A percentile compares a stretch with the other conserved stretches of the same genome.
Conservation (phyloP, 2,113 vertebrate genomes). For the Oreochromis tanganicae region DNA sequence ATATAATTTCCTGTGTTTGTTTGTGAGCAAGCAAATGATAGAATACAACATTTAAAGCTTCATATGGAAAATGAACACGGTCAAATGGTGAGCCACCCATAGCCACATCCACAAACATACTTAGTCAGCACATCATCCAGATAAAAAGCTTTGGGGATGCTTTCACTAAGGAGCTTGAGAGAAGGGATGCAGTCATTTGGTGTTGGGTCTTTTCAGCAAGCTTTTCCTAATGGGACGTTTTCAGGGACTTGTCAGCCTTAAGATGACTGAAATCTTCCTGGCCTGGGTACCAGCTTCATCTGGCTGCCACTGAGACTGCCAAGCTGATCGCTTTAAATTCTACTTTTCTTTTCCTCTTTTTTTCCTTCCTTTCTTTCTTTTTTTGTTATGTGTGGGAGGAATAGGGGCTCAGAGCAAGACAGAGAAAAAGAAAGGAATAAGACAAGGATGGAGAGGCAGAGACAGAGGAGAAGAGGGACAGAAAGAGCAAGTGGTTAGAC, state of each 20-base stretch:
- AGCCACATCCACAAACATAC: slow-evolving; percentile 4
- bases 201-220: slow-evolving; percentile 58
- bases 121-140: slow-evolving; percentile 52
- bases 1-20: not conserved
- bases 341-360: not conserved
- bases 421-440: slow-evolving; percentile 61
- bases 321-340: slow-evolving; percentile 64
- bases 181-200: slow-evolving; percentile 56
- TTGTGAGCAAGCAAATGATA: not conserved
- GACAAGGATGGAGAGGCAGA: slow-evolving; percentile 60
- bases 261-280: slow-evolving; percentile 72
- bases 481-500: slow-evolving; percentile 54
- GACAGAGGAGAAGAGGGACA: slow-evolving; percentile 47
- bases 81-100: not conserved
- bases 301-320: slow-evolving; percentile 51
- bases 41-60: not conserved
- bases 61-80: not conserved
- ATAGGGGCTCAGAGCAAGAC: slow-evolving; percentile 51
- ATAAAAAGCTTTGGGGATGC: slow-evolving; percentile 59
- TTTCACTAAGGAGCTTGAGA: slow-evolving; percentile 66
- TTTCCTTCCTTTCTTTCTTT: not conserved
- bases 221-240: slow-evolving; percentile 71
- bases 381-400: slow-evolving; percentile 56
- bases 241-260: slow-evolving; percentile 70
- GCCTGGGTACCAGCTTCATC: slow-evolving; percentile 53